Evolutionary conservation across 2,113 vertebrate species (phyloP), one percentile per base, ranked within the genome.

Genomic region (Labeo rohita): DNA sequence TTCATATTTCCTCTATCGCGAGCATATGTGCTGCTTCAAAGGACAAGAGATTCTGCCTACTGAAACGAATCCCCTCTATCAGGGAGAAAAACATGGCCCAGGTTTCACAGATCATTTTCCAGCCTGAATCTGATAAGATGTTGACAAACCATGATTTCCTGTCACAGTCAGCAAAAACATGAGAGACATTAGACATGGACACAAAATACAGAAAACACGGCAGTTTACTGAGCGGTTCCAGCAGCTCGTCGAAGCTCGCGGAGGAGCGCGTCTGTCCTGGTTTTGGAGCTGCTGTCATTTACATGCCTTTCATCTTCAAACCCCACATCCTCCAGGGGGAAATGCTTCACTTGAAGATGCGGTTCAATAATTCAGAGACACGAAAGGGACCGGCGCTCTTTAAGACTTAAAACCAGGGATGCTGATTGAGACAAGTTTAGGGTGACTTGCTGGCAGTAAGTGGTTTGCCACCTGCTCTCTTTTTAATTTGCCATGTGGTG

Each of bases 301-400:
- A 80, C 86, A 86, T 74, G 83, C 16, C 85, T 89, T 88, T 89
- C 83, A 87, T 90, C 87, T 88, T 65, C 18, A 72, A 52, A 65
- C 84, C 75, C 34, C 59, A 13, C 15, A 79, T 73, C 63, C 85
- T 85, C 85, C 49, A 65, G 87, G 81, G 34, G 3, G 23, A 68
- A 76, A 75, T 3, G 74, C 74, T 83, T 84, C 83, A 50, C 73
- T 86, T 54, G 73, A 88, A 87, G 86, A 87, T 83, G 80, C 78
- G 72, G 49, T 89, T 89, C 80, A 88, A 89, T 90, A 88, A 90
- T 90, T 89, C 65, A 89, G 73, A 72, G 36, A 72, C 72, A 45
- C 34, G 66, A 89, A 87, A 66, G 83, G 50, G 84, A 56, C 66
- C 36, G 18, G 15, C 23, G 68, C 68, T 85, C 47, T 80, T 85